Evolutionary conservation across 2,797 vertebrate genomes (phyloP).

Genomic region (Threskiornis aethiopicus): DNA sequence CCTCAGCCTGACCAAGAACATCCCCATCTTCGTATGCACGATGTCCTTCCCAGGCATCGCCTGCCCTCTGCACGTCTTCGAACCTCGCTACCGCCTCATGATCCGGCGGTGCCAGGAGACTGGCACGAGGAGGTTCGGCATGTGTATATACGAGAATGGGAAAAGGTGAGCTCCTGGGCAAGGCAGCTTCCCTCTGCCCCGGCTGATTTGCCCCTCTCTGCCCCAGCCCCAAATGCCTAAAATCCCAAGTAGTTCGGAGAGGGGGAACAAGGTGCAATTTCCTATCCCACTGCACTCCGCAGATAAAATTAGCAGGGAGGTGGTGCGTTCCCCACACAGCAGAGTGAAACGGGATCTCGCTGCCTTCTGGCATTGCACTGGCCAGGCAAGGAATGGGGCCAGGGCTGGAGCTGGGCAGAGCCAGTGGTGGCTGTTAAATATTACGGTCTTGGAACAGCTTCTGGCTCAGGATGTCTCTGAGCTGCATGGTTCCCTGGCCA

Average conservation of each 20-base stretch:
- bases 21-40: conserved; percentile 92
- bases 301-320: neutral
- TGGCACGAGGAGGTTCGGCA: conserved; percentile 89
- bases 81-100: conserved; percentile 92
- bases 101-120: conserved; percentile 92
- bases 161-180: conserved; percentile 79
- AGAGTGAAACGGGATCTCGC: neutral
- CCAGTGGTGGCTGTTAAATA: neutral
- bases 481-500: neutral
- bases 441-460: neutral
- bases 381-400: neutral
- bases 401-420: neutral
- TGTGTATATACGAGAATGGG: conserved; percentile 88
- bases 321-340: accelerated
- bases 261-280: neutral
- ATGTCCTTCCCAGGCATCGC: conserved; percentile 87
- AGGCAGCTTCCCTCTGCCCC: neutral
- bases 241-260: neutral
- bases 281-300: accelerated
- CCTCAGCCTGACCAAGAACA: conserved; percentile 84
- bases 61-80: conserved; percentile 91
- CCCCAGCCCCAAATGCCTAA: neutral
- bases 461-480: neutral
- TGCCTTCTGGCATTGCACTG: neutral
- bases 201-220: neutral